phyloP scores from a whole-genome alignment of 2,113 vertebrate species.

The Sigmodon hispidus region DNA sequence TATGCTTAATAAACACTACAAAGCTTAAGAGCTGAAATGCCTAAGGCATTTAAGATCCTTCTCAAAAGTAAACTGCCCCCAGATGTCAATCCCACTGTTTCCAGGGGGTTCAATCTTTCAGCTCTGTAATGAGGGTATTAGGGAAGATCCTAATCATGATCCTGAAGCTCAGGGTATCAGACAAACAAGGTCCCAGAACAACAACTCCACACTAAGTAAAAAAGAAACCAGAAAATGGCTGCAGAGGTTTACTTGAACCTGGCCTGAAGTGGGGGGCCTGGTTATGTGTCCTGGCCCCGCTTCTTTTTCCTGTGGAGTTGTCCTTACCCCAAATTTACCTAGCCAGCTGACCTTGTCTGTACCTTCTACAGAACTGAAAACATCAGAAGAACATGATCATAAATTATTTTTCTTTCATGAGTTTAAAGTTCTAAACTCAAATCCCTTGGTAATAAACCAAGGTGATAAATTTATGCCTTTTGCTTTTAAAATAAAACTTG shows the following conservation, averaged over 20 bases:
- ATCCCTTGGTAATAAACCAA: slow-evolving; percentile 59
- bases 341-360: neutral
- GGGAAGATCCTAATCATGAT: slow-evolving; percentile 23
- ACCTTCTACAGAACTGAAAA: slow-evolving; percentile 5
- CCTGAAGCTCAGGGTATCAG: slow-evolving; percentile 30
- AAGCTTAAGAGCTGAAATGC: neutral
- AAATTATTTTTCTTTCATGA: slow-evolving; percentile 58
- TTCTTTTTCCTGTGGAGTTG: neutral
- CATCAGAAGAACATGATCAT: slow-evolving; percentile 33
- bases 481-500: slow-evolving; percentile 72
- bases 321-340: neutral
- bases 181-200: neutral
- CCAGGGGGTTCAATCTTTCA: neutral
- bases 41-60: slow-evolving; percentile 7
- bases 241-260: neutral
- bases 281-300: neutral
- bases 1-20: slow-evolving; percentile 37
- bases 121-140: neutral
- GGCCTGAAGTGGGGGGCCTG: neutral
- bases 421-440: slow-evolving; percentile 67
- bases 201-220: neutral
- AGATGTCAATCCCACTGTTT: slow-evolving; percentile 45
- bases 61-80: slow-evolving; percentile 26
- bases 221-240: neutral
- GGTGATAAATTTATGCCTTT: slow-evolving; percentile 68